Conservation (phyloP, 1,140 invertebrate genomes). For the Brachionus asplanchnoidis region DNA sequence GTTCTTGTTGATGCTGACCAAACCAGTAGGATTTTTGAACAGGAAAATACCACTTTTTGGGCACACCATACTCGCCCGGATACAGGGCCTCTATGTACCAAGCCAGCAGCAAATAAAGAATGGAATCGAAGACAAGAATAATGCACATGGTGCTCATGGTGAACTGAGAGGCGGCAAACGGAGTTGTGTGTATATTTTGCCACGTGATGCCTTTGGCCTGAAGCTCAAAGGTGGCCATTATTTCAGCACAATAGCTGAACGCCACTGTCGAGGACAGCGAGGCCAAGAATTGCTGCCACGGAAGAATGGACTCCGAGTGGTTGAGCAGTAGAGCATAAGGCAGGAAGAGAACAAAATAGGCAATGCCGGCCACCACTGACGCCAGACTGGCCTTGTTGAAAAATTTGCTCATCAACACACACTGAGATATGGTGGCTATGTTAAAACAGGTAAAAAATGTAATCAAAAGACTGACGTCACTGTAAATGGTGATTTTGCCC, state of each 20-base stretch:
- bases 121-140: conserved; percentile 61
- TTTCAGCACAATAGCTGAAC: conserved; percentile 69
- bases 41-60: conserved; percentile 59
- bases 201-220: conserved; percentile 68
- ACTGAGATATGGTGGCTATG: conserved; percentile 60
- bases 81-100: conserved; percentile 65
- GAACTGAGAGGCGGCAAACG: conserved; percentile 45
- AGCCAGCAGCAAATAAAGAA: conserved; percentile 58
- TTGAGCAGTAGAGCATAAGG: conserved; percentile 64
- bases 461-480: neutral
- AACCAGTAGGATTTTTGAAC: conserved; percentile 61
- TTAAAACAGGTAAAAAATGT: conserved; percentile 51
- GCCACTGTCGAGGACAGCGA: conserved; percentile 69
- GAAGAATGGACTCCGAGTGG: conserved; percentile 58
- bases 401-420: conserved; percentile 61
- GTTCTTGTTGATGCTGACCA: conserved; percentile 44
- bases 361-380: conserved; percentile 64
- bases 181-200: conserved; percentile 65
- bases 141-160: conserved; percentile 46
- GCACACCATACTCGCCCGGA: conserved; percentile 63
- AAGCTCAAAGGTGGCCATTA: conserved; percentile 66
- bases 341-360: conserved; percentile 70
- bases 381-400: conserved; percentile 67
- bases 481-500: neutral
- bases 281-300: conserved; percentile 48